These are phyloP conservation scores for Drosophila mercatorum DNA, from an alignment of 2,888 invertebrate genomes.

Conservation along the genomic window DNA sequence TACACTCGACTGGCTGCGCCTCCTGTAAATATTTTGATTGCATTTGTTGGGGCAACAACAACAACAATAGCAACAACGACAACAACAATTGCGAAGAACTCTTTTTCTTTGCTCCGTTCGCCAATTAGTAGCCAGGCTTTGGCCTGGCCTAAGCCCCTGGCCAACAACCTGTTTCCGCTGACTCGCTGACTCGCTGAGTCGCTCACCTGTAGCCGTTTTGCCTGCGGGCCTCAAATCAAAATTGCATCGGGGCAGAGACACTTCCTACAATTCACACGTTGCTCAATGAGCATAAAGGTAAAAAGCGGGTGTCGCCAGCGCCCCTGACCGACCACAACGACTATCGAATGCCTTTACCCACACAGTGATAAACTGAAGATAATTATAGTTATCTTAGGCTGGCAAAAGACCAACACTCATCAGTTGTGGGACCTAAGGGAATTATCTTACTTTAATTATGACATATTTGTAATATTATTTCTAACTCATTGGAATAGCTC, in stretches of 20 bases:
- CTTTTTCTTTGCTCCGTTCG: neutral
- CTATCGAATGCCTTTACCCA: constrained; percentile 18
- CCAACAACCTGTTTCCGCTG: constrained; percentile 52
- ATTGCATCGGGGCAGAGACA: constrained; percentile 60
- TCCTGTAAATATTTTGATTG: constrained; percentile 72
- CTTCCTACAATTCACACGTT: constrained; percentile 74
- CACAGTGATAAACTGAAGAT: neutral
- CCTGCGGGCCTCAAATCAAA: constrained; percentile 69
- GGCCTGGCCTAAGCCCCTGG: constrained; percentile 9
- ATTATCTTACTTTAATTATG: too few relatives aligned
- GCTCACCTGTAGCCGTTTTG: constrained; percentile 67
- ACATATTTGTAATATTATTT: too few relatives aligned
- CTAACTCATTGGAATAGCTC: too few relatives aligned
- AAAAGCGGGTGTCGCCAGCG: neutral
- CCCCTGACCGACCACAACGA: constrained; percentile 1
- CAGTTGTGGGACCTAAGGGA: too few relatives aligned
- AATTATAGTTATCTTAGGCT: too few relatives aligned
- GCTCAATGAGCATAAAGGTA: constrained; percentile 71
- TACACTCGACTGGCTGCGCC: constrained; percentile 52
- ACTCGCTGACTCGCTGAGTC: constrained; percentile 49
- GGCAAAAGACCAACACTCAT: too few relatives aligned
- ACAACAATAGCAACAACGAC: constrained; percentile 7
- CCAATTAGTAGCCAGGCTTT: constrained; percentile 9
- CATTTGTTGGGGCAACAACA: constrained; percentile 32
- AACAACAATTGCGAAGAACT: neutral